These are phyloP conservation scores for Acronicta leporina DNA, from an alignment of 2,888 invertebrate species.

Conservation along the genomic window DNA sequence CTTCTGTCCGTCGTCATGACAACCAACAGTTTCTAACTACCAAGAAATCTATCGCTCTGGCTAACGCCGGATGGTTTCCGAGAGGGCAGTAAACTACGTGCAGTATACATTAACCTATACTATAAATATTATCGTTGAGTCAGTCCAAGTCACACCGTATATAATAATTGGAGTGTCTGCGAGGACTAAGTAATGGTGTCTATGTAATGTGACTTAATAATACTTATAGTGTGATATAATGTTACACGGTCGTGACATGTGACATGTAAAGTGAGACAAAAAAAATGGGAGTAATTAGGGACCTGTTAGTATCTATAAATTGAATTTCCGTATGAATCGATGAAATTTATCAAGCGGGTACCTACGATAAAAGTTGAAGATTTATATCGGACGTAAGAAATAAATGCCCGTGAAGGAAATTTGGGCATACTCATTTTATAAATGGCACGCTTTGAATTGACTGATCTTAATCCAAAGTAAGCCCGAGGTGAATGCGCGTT, in stretches of 20 bases:
- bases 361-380: conserved; percentile 6
- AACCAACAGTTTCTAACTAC: conserved; percentile 69
- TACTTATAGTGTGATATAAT: conserved; percentile 18
- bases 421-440: conserved; percentile 50
- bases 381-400: conserved; percentile 14
- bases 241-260: conserved; percentile 7
- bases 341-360: neutral
- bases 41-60: conserved; percentile 41
- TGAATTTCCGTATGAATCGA: neutral
- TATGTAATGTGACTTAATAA: conserved; percentile 31
- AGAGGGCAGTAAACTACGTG: conserved; percentile 52
- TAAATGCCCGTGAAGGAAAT: conserved; percentile 35
- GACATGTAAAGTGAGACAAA: neutral
- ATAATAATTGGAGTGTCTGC: conserved; percentile 23
- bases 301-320: too few species aligned
- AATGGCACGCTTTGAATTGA: conserved; percentile 69
- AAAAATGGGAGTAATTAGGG: neutral
- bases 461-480: conserved; percentile 72
- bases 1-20: conserved; percentile 67
- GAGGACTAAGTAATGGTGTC: conserved; percentile 13
- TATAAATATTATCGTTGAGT: conserved; percentile 23
- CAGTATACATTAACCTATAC: conserved; percentile 24
- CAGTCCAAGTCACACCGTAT: conserved; percentile 18
- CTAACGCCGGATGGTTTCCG: conserved; percentile 54
- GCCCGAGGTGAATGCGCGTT: conserved; percentile 71